Evolutionary conservation across 2,113 vertebrate genomes (phyloP).

Genomic region (Chrysochloris asiatica): DNA sequence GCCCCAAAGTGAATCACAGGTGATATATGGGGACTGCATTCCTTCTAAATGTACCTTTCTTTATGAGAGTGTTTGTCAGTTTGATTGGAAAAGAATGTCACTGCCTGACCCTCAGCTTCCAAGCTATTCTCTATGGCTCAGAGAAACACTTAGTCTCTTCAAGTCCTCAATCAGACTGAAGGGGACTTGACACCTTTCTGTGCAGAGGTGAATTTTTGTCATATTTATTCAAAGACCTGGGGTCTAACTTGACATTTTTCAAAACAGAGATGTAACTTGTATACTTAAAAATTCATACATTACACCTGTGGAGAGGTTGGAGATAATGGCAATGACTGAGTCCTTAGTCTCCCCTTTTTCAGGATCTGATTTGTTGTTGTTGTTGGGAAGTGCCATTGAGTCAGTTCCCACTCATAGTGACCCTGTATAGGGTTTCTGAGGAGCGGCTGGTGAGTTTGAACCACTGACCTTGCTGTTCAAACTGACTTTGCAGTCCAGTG

Average conservation of each 20-base stretch:
- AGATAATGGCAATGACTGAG: not conserved
- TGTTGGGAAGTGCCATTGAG: no score
- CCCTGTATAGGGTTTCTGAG: no score
- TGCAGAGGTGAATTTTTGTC: not conserved
- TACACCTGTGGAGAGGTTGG: not conserved
- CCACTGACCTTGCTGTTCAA: no score
- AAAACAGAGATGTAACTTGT: not conserved
- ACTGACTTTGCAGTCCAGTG: no score
- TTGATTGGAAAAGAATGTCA: constrained; percentile 65
- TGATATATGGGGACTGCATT: constrained; percentile 76
- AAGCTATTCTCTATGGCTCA: not conserved
- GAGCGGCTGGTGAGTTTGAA: no score
- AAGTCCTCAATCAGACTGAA: not conserved
- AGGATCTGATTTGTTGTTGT: no score
- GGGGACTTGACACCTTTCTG: not conserved
- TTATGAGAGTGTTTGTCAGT: constrained; percentile 60
- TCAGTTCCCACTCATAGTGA: no score
- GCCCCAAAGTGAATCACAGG: constrained; percentile 77
- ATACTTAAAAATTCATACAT: constrained; percentile 1
- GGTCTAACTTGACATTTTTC: constrained; percentile 50
- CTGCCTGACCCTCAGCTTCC: not conserved
- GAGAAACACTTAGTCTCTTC: constrained; percentile 3
- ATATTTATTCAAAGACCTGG: constrained; percentile 33
- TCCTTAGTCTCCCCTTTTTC: not conserved
- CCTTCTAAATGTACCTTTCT: constrained; percentile 72